Conservation (phyloP, 2,113 vertebrate species). For the Erythrolamprus reginae region DNA sequence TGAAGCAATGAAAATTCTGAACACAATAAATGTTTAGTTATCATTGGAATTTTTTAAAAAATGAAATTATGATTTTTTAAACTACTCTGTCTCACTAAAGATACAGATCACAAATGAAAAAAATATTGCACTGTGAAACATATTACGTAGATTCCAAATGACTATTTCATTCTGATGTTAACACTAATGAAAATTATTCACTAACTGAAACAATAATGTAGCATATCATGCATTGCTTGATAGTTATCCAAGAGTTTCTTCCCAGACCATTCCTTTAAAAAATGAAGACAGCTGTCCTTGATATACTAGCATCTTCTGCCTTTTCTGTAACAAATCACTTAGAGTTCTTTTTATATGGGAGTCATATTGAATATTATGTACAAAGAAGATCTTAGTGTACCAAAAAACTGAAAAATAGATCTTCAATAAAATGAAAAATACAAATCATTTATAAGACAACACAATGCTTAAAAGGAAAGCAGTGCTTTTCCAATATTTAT, state of each 20-base stretch:
- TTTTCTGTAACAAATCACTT: slow-evolving; percentile 12
- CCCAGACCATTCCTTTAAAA: slow-evolving; percentile 4
- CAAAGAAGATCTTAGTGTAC: background rate
- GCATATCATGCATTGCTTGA: background rate
- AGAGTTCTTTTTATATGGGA: background rate
- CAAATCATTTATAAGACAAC: background rate
- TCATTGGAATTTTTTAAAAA: background rate
- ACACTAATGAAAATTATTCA: slow-evolving; percentile 1
- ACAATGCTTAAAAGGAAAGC: background rate
- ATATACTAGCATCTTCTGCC: background rate
- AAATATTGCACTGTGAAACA: background rate
- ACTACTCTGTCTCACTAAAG: background rate
- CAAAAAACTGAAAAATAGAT: background rate
- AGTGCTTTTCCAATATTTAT: background rate
- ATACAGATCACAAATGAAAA: background rate
- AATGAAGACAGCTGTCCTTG: slow-evolving; percentile 4
- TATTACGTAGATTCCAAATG: background rate
- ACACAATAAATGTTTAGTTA: background rate
- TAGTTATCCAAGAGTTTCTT: background rate
- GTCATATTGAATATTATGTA: background rate
- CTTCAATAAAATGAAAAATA: background rate
- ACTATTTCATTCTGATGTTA: background rate
- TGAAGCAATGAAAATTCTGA: slow-evolving; percentile 12
- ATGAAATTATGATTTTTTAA: slow-evolving; percentile 7
- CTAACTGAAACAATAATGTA: slow-evolving; percentile 1